Conservation (phyloP, 2,113 vertebrate genomes). For the Eulemur macaco region DNA sequence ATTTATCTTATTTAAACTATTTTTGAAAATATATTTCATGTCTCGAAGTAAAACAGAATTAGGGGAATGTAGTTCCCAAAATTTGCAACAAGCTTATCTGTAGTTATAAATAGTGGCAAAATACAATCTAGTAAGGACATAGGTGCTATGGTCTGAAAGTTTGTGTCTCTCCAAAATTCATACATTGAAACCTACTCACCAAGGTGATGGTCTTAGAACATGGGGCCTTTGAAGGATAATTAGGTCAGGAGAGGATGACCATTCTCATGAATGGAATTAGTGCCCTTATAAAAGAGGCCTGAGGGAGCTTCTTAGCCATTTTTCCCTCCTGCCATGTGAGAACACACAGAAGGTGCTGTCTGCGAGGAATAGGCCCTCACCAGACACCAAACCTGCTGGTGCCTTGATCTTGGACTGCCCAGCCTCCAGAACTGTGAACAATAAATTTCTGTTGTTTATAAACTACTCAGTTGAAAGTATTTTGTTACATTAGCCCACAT, state of each 20-base stretch:
- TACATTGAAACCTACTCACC: neutral
- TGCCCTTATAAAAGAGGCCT: neutral
- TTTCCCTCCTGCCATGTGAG: neutral
- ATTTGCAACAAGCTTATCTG: neutral
- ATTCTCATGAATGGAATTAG: neutral
- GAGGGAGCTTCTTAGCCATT: neutral
- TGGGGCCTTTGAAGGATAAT: neutral
- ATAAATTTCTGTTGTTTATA: neutral
- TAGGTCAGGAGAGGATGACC: neutral
- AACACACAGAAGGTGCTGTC: neutral
- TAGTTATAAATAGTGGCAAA: neutral
- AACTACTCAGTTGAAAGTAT: neutral
- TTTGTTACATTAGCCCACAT: neutral
- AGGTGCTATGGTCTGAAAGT: neutral
- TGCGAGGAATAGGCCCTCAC: neutral
- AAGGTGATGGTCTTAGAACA: neutral
- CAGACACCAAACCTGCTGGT: neutral
- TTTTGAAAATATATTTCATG: neutral
- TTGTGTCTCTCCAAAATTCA: neutral
- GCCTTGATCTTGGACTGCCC: neutral
- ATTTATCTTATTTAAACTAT: neutral
- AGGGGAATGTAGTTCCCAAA: neutral
- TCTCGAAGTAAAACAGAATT: neutral
- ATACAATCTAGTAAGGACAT: neutral
- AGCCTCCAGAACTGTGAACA: neutral